Base-by-base conservation (phyloP, 2,113 vertebrate genomes). In the Tonatia bakeri region DNA sequence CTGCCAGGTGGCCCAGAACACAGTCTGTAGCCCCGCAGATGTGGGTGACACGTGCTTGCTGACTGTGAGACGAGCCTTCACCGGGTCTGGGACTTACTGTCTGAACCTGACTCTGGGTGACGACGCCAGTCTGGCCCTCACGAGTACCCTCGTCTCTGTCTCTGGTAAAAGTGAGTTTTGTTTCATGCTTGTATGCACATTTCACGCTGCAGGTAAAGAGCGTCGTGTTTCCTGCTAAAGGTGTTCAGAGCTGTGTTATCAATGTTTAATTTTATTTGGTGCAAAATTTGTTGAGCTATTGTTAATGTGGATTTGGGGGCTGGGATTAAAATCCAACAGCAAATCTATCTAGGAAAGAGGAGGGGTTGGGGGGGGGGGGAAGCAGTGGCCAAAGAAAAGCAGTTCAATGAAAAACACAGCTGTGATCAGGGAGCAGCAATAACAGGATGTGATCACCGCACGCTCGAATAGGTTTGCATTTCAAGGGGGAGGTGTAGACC, bases 91-190 rank as follows among this genome's bases (percentile, higher is more conserved):
- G 85, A 99, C 97, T 0, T 99, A 99, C 96, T 99, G 99, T 5
- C 98, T 99, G 82, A 99, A 99, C 98, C 99, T 99, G 97, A 99
- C 99, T 36, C 94, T 99, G 97, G 98, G 98, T 7, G 98, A 99
- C 80, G 98, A 98, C 16, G 94, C 98, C 5, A 99, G 99, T 61
- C 94, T 99, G 97, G 98, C 99, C 79, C 98, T 99, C 45, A 98
- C 99, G 52, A 99, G 98, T 45, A 98, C 99, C 0, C 98, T 99
- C 0, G 96, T 99, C 96, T 99, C 99, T 36, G 97, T 99, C 90
- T 98, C 94, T 16, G 96, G 96, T 93, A 97, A 97, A 96, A 98
- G 99, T 98, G 96, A 99, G 95, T n/a, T n/a, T 38, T 73, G 19
- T n/a, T 45, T 73, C 31, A 36, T 19, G n/a, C 26, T 61, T n/a